phyloP scores from a whole-genome alignment of 2,113 vertebrate genomes.

The Grantiella picta region DNA sequence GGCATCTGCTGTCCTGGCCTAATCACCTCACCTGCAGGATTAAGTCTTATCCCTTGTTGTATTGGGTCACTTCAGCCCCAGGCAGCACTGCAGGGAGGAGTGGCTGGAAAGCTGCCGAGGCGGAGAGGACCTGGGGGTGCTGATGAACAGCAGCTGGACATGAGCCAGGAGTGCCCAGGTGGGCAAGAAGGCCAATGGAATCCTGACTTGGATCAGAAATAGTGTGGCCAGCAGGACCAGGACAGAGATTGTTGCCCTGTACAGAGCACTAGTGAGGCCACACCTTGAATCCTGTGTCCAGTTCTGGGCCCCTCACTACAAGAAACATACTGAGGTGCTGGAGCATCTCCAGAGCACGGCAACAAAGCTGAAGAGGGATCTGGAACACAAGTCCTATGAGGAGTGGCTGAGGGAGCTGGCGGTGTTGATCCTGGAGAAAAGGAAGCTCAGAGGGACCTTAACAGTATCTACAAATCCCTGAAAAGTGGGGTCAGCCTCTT shows the following conservation, averaged over 20 bases:
- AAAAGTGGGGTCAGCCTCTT: neutral
- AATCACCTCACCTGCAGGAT: neutral
- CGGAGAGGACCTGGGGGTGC: neutral
- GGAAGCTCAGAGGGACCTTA: neutral
- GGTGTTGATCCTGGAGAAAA: neutral
- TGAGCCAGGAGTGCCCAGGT: neutral
- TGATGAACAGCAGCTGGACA: neutral
- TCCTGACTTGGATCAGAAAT: neutral
- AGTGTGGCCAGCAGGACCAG: neutral
- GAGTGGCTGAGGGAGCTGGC: neutral
- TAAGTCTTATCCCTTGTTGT: neutral
- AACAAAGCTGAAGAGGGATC: neutral
- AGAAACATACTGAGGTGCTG: neutral
- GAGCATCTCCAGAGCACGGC: neutral
- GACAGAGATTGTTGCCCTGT: neutral
- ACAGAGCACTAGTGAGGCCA: neutral
- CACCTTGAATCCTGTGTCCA: rapidly evolving
- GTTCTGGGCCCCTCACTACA: neutral
- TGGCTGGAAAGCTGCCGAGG: neutral
- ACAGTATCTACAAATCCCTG: neutral
- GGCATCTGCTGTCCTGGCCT: neutral
- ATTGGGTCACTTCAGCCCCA: rapidly evolving
- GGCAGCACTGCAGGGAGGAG: neutral
- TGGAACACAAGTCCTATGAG: neutral
- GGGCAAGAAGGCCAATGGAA: neutral